Conservation (phyloP, 2,888 invertebrate genomes). For the Morinoia aosen region DNA sequence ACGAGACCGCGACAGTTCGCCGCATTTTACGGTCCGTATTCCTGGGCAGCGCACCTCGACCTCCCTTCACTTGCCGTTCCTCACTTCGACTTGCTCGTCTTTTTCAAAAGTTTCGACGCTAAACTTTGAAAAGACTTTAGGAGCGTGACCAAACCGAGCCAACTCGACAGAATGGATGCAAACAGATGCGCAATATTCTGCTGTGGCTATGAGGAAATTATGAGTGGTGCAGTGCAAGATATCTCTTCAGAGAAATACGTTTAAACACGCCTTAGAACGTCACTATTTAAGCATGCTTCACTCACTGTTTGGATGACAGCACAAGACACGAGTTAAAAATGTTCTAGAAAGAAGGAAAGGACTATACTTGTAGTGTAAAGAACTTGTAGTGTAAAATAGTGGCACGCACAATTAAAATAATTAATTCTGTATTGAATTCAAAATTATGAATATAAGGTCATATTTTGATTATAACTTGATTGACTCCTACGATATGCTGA, state of each 20-base stretch:
- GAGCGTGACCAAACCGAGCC: constrained; percentile 35
- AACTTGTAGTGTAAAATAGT: background rate
- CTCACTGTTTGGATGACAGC: background rate
- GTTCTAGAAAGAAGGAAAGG: background rate
- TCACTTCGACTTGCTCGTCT: background rate
- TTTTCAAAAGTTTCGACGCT: constrained; percentile 18
- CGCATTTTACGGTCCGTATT: constrained; percentile 24
- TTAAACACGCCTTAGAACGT: background rate
- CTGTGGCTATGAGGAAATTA: background rate
- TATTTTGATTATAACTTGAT: background rate
- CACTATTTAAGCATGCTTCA: background rate
- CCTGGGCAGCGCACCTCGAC: background rate
- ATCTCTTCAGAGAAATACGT: background rate
- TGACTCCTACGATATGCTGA: too few relatives aligned
- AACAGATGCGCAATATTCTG: background rate
- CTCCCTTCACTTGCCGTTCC: background rate
- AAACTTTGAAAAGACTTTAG: constrained; percentile 39
- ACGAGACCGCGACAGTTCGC: background rate
- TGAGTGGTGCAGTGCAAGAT: background rate
- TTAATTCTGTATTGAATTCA: background rate
- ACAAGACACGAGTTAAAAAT: background rate
- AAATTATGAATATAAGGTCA: background rate
- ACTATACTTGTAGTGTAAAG: background rate
- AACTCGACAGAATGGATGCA: background rate
- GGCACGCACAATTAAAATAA: background rate